Conservation (phyloP, 2,113 vertebrate genomes). For the Perccottus glenii region DNA sequence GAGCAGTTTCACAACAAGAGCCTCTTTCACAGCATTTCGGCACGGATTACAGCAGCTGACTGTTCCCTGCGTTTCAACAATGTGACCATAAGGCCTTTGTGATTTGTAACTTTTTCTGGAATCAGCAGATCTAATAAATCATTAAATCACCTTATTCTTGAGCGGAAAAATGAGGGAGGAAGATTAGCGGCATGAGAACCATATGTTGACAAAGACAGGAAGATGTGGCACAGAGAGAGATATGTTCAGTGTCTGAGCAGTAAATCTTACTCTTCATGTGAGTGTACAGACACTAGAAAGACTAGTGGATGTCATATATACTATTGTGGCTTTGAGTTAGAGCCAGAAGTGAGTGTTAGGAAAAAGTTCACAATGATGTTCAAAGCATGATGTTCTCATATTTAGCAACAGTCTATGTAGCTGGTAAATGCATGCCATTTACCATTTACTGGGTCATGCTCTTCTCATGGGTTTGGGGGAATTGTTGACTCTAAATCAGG, state of each 20-base stretch:
- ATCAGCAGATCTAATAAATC: constrained; percentile 64
- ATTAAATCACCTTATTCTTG: constrained; percentile 56
- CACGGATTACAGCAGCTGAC: constrained; percentile 47
- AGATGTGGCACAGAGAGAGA: background rate
- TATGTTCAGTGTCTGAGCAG: constrained; percentile 17
- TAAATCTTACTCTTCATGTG: constrained; percentile 29
- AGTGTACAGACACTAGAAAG: background rate
- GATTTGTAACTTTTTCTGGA: constrained; percentile 64
- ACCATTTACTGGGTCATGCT: too few relatives aligned
- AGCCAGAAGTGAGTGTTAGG: background rate
- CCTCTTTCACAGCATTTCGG: constrained; percentile 71
- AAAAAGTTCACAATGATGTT: background rate
- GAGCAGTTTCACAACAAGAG: constrained; percentile 55
- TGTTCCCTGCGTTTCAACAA: constrained; percentile 44
- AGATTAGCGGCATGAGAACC: constrained; percentile 50
- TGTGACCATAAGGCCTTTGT: constrained; percentile 61
- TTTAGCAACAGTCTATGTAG: too few relatives aligned
- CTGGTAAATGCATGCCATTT: too few relatives aligned
- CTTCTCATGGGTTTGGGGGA: too few relatives aligned
- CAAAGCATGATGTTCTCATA: too few relatives aligned
- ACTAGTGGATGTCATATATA: background rate
- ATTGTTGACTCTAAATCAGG: too few relatives aligned
- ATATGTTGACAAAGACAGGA: constrained; percentile 28
- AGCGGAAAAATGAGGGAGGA: constrained; percentile 31
- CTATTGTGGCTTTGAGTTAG: too few relatives aligned